Percentiles rank a stretch among this genome's conserved stretches.
phyloP scores from a whole-genome alignment of 2,113 vertebrate species.

The Dolichotis patagonum region DNA sequence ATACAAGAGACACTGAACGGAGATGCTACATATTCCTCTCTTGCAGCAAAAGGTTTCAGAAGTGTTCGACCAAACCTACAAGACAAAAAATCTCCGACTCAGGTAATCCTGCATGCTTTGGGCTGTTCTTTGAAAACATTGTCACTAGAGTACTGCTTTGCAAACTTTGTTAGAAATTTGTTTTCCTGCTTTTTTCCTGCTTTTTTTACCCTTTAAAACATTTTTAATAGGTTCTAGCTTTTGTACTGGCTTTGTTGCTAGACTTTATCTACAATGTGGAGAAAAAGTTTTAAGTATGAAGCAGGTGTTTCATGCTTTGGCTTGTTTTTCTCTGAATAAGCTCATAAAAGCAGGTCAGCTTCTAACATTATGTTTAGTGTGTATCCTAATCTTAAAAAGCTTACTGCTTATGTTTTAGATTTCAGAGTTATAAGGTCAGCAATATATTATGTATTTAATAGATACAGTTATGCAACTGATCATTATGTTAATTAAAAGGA shows the following conservation, averaged over 20 bases:
- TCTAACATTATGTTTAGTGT: conserved; percentile 61
- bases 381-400: conserved; percentile 64
- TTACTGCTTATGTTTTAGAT: conserved; percentile 62
- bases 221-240: conserved; percentile 23
- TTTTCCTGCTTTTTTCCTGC: neutral
- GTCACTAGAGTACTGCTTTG: neutral
- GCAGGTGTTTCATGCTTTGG: neutral
- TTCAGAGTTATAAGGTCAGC: neutral
- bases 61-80: conserved; percentile 96
- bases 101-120: conserved; percentile 87
- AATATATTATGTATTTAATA: conserved; percentile 53
- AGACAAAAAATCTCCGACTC: conserved; percentile 94
- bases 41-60: conserved; percentile 97
- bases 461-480: conserved; percentile 4
- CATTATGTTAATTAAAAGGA: conserved; percentile 25
- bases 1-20: conserved; percentile 92
- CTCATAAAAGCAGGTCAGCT: conserved; percentile 53
- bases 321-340: neutral
- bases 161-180: neutral
- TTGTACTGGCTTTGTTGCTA: neutral
- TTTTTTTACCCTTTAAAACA: too few relatives aligned
- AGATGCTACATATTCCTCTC: conserved; percentile 93
- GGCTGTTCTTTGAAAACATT: neutral
- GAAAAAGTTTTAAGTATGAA: conserved; percentile 21
- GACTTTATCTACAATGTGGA: neutral